These are phyloP conservation scores for Gila robusta DNA, from an alignment of 2,797 vertebrate genomes.

Conservation along the genomic window DNA sequence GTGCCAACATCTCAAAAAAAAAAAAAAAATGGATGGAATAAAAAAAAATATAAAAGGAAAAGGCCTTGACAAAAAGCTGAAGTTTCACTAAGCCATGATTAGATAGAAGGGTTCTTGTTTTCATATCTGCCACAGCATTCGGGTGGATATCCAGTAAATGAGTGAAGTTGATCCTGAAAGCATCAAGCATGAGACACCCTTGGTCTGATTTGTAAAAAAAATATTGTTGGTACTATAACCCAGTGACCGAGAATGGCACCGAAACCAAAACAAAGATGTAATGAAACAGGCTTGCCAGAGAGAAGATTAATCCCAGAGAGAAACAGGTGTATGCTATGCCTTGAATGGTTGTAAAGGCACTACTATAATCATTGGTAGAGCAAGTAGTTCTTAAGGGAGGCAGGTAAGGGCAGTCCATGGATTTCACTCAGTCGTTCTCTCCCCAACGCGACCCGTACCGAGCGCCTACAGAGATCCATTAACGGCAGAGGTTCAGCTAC, in stretches of 20 bases:
- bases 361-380: slow-evolving; percentile 91
- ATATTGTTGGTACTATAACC: slow-evolving; percentile 46
- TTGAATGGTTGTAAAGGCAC: slow-evolving; percentile 53
- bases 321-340: slow-evolving; percentile 56
- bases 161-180: slow-evolving; percentile 67
- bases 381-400: slow-evolving; percentile 97
- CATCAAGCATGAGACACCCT: slow-evolving; percentile 45
- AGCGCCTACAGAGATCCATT: slow-evolving; percentile 97
- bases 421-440: slow-evolving; percentile 92
- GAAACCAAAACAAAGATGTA: slow-evolving; percentile 66
- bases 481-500: slow-evolving; percentile 95
- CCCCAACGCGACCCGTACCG: slow-evolving; percentile 92
- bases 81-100: slow-evolving; percentile 64
- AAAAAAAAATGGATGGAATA: slow-evolving; percentile 60
- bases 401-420: slow-evolving; percentile 90
- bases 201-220: slow-evolving; percentile 61
- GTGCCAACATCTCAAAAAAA: slow-evolving; percentile 57
- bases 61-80: slow-evolving; percentile 67
- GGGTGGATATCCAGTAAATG: slow-evolving; percentile 73
- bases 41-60: slow-evolving; percentile 47
- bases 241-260: slow-evolving; percentile 61
- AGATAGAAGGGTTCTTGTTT: slow-evolving; percentile 57
- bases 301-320: slow-evolving; percentile 58
- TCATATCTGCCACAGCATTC: slow-evolving; percentile 76
- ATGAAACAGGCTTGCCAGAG: slow-evolving; percentile 69